Conservation (phyloP, 2,797 vertebrate species). For the Atherinosoma microstoma region DNA sequence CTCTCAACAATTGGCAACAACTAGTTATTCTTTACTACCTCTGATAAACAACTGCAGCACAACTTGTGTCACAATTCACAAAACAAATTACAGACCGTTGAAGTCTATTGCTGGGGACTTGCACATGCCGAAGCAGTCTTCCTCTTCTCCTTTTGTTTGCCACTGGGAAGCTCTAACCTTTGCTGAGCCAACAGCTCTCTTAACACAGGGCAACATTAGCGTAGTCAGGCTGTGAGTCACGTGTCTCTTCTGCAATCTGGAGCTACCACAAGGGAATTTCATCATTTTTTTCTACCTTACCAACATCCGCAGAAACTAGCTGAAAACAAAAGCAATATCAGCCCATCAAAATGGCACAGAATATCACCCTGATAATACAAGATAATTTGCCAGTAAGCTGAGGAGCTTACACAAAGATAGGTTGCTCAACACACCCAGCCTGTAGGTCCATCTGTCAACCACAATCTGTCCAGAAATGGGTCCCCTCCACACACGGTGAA, state of each 20-base stretch:
- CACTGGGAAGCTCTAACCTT: slow-evolving; percentile 31
- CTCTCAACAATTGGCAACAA: too few species aligned
- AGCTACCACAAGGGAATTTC: slow-evolving; percentile 22
- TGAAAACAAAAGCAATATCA: slow-evolving; percentile 22
- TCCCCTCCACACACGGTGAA: neutral
- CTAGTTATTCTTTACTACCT: too few species aligned
- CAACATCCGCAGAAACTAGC: slow-evolving; percentile 8
- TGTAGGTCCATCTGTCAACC: slow-evolving; percentile 7
- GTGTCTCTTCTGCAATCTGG: slow-evolving; percentile 28
- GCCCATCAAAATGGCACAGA: slow-evolving; percentile 19
- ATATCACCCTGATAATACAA: slow-evolving; percentile 20
- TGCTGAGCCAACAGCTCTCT: slow-evolving; percentile 12
- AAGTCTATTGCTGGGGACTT: neutral
- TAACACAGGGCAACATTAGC: slow-evolving; percentile 18
- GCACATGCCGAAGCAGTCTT: neutral
- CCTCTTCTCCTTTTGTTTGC: slow-evolving; percentile 19
- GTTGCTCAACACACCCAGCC: neutral
- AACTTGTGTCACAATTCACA: neutral
- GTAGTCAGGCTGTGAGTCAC: slow-evolving; percentile 19
- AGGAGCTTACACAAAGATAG: slow-evolving; percentile 16
- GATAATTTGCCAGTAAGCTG: neutral
- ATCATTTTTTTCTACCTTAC: neutral
- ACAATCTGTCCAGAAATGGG: neutral
- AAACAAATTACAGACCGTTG: neutral
- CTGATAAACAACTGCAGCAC: too few species aligned